Conservation (phyloP, 2,797 vertebrate species). For the Crenuchus spilurus region DNA sequence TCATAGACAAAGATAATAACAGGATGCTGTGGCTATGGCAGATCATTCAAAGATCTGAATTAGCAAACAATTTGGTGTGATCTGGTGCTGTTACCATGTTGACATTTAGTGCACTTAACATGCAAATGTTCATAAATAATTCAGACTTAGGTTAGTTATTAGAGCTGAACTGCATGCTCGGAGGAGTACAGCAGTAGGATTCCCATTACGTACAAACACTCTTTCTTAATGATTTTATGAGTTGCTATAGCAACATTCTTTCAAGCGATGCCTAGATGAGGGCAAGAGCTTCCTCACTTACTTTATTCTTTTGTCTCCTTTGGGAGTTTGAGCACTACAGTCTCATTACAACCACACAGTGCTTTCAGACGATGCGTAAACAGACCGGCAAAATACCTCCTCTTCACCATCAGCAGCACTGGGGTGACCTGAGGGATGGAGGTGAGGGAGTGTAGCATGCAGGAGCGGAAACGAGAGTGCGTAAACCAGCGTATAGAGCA, state of each 20-base stretch:
- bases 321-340: conserved; percentile 32
- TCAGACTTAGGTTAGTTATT: neutral
- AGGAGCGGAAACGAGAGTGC: conserved; percentile 23
- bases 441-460: neutral
- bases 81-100: neutral
- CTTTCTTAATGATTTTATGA: conserved; percentile 17
- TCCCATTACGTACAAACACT: conserved; percentile 11
- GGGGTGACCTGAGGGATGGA: conserved; percentile 17
- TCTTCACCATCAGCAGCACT: conserved; percentile 13
- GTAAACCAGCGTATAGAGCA: conserved; percentile 22
- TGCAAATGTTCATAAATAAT: neutral
- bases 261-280: conserved; percentile 35
- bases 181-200: neutral
- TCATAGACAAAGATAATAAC: neutral
- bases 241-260: conserved; percentile 52
- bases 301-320: conserved; percentile 43
- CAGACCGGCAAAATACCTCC: conserved; percentile 27
- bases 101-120: conserved; percentile 15
- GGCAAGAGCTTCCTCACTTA: conserved; percentile 31
- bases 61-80: neutral
- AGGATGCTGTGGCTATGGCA: neutral
- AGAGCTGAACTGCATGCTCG: neutral
- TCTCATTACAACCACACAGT: conserved; percentile 37
- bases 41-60: neutral
- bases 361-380: conserved; percentile 4